These are phyloP conservation scores for Euphysa ruthae DNA, from an alignment of 30 jellyfish, hydroid and myxozoan genomes.

Conservation along the genomic window DNA sequence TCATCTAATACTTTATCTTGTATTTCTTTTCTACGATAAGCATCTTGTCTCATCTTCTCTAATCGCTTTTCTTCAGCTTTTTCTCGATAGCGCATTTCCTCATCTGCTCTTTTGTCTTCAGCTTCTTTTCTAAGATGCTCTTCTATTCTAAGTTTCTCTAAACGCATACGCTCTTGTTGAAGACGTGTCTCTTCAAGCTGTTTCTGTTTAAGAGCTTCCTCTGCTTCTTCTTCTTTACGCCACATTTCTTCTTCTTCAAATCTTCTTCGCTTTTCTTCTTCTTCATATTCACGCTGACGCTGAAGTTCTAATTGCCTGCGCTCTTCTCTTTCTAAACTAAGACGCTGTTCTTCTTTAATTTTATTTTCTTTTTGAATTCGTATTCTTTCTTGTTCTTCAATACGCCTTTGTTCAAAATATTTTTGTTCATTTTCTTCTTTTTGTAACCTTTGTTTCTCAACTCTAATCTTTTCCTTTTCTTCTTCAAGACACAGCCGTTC, in stretches of 20 bases:
- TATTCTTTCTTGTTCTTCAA: slow-evolving; percentile 32
- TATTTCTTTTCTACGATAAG: background rate
- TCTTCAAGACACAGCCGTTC: background rate
- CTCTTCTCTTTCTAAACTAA: background rate
- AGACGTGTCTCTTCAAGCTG: background rate
- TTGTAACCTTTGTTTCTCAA: slow-evolving; percentile 2
- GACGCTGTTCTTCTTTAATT: slow-evolving; percentile 14
- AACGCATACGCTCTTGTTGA: background rate
- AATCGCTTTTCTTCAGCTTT: slow-evolving; percentile 9
- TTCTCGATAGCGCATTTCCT: background rate
- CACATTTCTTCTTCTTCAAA: background rate
- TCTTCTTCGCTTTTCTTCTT: background rate
- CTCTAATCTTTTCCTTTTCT: background rate
- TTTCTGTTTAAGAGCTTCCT: background rate
- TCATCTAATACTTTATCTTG: slow-evolving; percentile 29
- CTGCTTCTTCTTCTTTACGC: slow-evolving; percentile 13
- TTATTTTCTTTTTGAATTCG: slow-evolving; percentile 31
- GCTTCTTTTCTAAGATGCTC: slow-evolving; percentile 2
- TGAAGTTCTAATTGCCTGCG: background rate
- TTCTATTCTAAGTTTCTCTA: too few relatives aligned
- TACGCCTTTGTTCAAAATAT: slow-evolving; percentile 20
- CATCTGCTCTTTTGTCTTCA: slow-evolving; percentile 10
- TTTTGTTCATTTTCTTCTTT: background rate
- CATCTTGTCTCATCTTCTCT: background rate
- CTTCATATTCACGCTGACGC: background rate